These are phyloP conservation scores for Tetraodon nigroviridis DNA, from an alignment of 2,113 vertebrate genomes.

Conservation along the genomic window DNA sequence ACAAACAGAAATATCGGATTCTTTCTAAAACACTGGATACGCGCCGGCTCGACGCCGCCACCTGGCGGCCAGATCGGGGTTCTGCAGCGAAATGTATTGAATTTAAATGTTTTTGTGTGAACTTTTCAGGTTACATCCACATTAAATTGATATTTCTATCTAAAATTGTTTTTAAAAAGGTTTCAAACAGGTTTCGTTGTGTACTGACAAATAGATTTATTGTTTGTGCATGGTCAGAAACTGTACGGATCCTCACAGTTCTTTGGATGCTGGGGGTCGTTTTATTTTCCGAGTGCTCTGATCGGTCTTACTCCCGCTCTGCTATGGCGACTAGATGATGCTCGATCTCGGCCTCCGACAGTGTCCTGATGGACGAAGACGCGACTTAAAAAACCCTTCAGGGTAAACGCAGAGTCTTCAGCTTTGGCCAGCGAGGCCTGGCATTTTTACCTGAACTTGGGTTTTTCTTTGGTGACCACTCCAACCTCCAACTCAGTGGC, in stretches of 20 bases:
- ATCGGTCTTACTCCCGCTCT: conserved; percentile 66
- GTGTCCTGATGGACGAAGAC: conserved; percentile 44
- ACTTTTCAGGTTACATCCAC: too few relatives aligned
- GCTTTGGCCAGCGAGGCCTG: background rate
- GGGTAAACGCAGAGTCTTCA: background rate
- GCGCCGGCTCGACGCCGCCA: conserved; percentile 7
- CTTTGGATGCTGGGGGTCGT: too few relatives aligned
- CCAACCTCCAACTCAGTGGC: conserved; percentile 72
- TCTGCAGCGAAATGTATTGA: too few relatives aligned
- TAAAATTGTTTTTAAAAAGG: too few relatives aligned
- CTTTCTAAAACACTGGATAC: conserved; percentile 11
- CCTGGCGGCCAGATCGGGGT: conserved; percentile 18
- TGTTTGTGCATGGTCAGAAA: too few relatives aligned
- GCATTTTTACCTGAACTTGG: conserved; percentile 72
- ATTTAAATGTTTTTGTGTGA: too few relatives aligned
- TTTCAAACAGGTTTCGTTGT: too few relatives aligned
- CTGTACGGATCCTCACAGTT: too few relatives aligned
- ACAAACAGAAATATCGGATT: conserved; percentile 12
- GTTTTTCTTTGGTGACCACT: conserved; percentile 72
- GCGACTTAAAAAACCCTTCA: background rate
- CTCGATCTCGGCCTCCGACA: conserved; percentile 70
- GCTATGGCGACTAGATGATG: conserved; percentile 69
- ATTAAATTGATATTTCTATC: too few relatives aligned
- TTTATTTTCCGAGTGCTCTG: too few relatives aligned
- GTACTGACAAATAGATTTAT: too few relatives aligned